These are phyloP conservation scores for Sitta carolinensis DNA, from an alignment of 2,797 vertebrate species.

Conservation along the genomic window DNA sequence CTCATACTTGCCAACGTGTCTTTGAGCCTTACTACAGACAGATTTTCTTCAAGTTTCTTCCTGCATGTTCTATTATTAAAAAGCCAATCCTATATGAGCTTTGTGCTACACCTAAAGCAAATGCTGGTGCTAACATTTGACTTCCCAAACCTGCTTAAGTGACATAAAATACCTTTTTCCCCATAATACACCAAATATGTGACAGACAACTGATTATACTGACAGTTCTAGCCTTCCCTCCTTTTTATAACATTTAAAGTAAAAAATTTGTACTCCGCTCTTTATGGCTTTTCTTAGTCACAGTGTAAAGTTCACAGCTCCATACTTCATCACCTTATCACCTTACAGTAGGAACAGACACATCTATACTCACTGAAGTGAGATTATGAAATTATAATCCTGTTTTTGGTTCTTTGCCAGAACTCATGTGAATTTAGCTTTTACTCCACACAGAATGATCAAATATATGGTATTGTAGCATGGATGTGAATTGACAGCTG, in stretches of 20 bases:
- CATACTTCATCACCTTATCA: not conserved
- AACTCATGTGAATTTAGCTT: not conserved
- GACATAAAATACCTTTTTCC: not conserved
- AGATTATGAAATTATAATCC: not conserved
- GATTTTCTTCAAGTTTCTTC: not conserved
- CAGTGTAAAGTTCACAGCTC: not conserved
- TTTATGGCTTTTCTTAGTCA: not conserved
- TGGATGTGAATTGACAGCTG: not conserved
- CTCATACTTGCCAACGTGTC: rapidly evolving
- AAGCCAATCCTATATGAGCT: not conserved
- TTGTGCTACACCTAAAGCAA: not conserved
- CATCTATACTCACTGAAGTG: not conserved
- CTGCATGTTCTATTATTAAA: not conserved
- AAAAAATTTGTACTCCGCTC: not conserved
- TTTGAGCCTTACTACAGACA: not conserved
- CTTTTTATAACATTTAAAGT: not conserved
- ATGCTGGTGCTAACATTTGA: not conserved
- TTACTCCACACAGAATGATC: not conserved
- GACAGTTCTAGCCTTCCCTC: not conserved
- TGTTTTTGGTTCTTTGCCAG: not conserved
- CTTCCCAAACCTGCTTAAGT: not conserved
- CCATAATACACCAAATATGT: not conserved
- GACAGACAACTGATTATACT: not conserved
- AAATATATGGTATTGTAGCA: not conserved
- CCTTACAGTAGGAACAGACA: not conserved